phyloP scores from a whole-genome alignment of 2,113 vertebrate species.

The Tretioscincus oriximinensis region DNA sequence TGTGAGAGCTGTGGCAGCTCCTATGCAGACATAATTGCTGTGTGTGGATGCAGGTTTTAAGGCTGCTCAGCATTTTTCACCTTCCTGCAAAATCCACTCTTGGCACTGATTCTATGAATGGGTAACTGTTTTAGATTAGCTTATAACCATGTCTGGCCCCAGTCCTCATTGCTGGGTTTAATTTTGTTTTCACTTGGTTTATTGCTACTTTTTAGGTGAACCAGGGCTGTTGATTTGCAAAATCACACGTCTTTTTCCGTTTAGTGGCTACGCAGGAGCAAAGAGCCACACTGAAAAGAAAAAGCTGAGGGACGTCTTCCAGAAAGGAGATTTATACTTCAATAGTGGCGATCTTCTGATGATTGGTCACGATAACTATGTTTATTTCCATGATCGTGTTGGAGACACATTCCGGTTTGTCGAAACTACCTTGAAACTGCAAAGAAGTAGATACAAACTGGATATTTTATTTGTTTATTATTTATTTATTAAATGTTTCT shows the following conservation, averaged over 20 bases:
- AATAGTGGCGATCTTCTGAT: slow-evolving; percentile 87
- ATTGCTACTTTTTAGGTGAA: slow-evolving; percentile 73
- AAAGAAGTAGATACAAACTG: too few species aligned
- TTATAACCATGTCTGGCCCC: not conserved
- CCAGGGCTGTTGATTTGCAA: slow-evolving; percentile 82
- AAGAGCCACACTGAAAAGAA: slow-evolving; percentile 82
- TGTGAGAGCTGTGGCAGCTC: too few species aligned
- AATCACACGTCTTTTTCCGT: slow-evolving; percentile 80
- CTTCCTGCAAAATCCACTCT: too few species aligned
- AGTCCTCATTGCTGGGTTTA: not conserved
- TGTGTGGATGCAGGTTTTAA: too few species aligned
- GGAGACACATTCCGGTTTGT: slow-evolving; percentile 89
- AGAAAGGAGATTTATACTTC: slow-evolving; percentile 85
- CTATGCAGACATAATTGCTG: too few species aligned
- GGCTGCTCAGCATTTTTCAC: too few species aligned
- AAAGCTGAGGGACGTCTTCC: slow-evolving; percentile 80
- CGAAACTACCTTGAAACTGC: not conserved
- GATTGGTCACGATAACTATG: slow-evolving; percentile 80
- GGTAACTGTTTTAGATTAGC: not conserved
- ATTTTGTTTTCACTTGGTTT: not conserved
- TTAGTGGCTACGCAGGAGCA: slow-evolving; percentile 80
- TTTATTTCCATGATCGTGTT: slow-evolving; percentile 89
- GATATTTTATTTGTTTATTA: too few species aligned
- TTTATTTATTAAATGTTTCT: too few species aligned
- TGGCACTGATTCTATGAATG: not conserved